Evolutionary conservation across 35 echinoderm and acorn worm genomes (phyloP).

Genomic region (Diadema setosum): DNA sequence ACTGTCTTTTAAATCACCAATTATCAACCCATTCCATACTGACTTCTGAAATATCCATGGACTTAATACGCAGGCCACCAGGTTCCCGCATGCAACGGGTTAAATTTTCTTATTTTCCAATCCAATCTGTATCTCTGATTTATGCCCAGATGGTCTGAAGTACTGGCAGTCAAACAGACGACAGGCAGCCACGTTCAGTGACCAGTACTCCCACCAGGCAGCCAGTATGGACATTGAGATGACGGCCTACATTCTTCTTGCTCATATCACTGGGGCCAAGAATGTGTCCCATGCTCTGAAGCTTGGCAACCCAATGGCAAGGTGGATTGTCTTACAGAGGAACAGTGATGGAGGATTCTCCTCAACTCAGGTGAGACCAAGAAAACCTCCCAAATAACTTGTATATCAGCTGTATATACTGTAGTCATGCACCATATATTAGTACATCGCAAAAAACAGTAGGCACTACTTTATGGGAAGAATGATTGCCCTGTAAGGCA

Average conservation of each 20-base stretch:
- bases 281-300: background rate
- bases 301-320: constrained; percentile 16
- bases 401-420: too few relatives aligned
- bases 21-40: background rate
- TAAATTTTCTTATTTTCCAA: too few relatives aligned
- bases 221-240: constrained; percentile 72
- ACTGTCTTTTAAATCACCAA: background rate
- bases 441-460: too few relatives aligned
- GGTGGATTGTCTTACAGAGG: constrained; percentile 56
- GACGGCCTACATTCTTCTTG: constrained; percentile 66
- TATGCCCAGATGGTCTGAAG: constrained; percentile 44
- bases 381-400: too few relatives aligned
- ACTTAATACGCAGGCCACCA: too few relatives aligned
- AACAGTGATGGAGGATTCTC: constrained; percentile 71
- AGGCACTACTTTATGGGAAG: too few relatives aligned
- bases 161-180: constrained; percentile 62
- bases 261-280: background rate
- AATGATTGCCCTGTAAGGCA: too few relatives aligned
- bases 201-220: background rate
- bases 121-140: too few relatives aligned
- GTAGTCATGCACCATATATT: too few relatives aligned
- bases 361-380: constrained; percentile 59
- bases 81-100: too few relatives aligned
- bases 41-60: too few relatives aligned
- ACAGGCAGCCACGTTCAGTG: background rate